Percentiles rank a stretch among this genome's conserved stretches.
Conservation (phyloP, 2,797 vertebrate species). For the Eutrigla gurnardus region DNA sequence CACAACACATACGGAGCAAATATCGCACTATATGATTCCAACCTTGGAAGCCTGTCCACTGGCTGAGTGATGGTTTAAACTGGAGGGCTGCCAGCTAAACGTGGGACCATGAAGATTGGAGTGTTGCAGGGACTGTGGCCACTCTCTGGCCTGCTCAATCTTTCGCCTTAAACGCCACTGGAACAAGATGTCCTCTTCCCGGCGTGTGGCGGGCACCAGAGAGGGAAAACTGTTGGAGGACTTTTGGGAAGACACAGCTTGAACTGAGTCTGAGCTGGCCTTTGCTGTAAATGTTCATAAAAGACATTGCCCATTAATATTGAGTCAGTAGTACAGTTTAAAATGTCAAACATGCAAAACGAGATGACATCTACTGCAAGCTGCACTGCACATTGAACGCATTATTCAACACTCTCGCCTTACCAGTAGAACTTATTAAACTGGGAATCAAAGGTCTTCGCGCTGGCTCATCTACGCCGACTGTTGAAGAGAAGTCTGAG, state of each 20-base stretch:
- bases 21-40: conserved; percentile 1
- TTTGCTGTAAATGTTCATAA: conserved; percentile 44
- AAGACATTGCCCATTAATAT: conserved; percentile 24
- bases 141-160: conserved; percentile 85
- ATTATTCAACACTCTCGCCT: conserved; percentile 26
- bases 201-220: conserved; percentile 48
- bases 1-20: not conserved
- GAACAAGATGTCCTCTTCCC: conserved; percentile 91
- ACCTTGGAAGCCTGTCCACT: conserved; percentile 60
- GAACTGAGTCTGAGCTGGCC: conserved; percentile 16
- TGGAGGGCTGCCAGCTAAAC: conserved; percentile 49
- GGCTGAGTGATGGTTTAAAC: conserved; percentile 29
- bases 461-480: conserved; percentile 69
- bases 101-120: conserved; percentile 36
- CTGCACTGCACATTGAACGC: not conserved
- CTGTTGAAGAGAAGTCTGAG: conserved; percentile 76
- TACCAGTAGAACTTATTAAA: conserved; percentile 66
- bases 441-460: conserved; percentile 62
- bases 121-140: conserved; percentile 46
- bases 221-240: conserved; percentile 27
- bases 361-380: not conserved
- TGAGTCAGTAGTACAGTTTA: not conserved
- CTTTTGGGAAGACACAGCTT: conserved; percentile 25
- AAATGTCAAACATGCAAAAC: not conserved
- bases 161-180: conserved; percentile 93